phyloP scores from a whole-genome alignment of 2,113 vertebrate species.

The Poeciliopsis occidentalis region DNA sequence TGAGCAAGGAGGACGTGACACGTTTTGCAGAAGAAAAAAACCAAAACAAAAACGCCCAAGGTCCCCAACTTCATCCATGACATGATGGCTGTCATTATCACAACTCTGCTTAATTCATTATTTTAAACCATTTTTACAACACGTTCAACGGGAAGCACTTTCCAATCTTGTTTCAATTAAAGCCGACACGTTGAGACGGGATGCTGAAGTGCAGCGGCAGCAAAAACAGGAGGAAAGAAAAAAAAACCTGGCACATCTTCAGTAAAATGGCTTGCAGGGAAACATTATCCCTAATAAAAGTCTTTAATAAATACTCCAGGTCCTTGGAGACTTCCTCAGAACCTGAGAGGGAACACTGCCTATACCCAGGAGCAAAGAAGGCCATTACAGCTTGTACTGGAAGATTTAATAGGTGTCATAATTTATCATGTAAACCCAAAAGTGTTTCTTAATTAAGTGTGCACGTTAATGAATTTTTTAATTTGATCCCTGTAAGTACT shows the following conservation, averaged over 20 bases:
- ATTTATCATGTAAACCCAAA: conserved; percentile 99
- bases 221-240: not conserved
- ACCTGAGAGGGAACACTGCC: conserved; percentile 88
- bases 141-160: conserved; percentile 33
- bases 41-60: conserved; percentile 8
- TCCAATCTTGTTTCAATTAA: conserved; percentile 73
- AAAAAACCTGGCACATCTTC: conserved; percentile 7
- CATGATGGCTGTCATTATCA: conserved; percentile 10
- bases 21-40: too few relatives aligned
- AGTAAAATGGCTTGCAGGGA: conserved; percentile 53
- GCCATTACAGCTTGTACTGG: conserved; percentile 92
- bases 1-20: not conserved
- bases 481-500: conserved; percentile 99
- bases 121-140: conserved; percentile 24
- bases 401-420: conserved; percentile 99
- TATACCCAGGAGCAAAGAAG: conserved; percentile 91
- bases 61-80: conserved; percentile 5
- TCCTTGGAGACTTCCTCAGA: conserved; percentile 85
- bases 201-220: conserved; percentile 24
- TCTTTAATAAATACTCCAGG: conserved; percentile 74
- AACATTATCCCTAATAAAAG: conserved; percentile 82
- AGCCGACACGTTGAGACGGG: conserved; percentile 27
- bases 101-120: not conserved
- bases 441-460: conserved; percentile 99
- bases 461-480: conserved; percentile 99